Conservation (phyloP, 2,888 invertebrate species). For the Tenthredo amoena region DNA sequence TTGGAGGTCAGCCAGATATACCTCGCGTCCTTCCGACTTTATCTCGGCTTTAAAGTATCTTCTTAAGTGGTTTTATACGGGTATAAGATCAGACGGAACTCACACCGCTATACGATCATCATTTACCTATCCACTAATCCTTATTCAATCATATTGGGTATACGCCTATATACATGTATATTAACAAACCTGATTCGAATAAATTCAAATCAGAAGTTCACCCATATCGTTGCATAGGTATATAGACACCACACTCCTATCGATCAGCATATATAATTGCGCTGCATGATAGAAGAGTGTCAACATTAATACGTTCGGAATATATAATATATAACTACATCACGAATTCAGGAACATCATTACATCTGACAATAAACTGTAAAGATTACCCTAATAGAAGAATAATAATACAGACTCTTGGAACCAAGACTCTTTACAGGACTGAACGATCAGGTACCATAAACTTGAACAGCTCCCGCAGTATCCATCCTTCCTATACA, state of each 20-base stretch:
- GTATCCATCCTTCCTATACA: neutral
- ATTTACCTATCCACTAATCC: neutral
- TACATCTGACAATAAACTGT: neutral
- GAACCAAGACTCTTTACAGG: neutral
- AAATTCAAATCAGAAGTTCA: neutral
- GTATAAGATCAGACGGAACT: conserved; percentile 2
- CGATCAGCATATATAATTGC: conserved; percentile 12
- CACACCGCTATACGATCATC: neutral
- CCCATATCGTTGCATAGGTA: neutral
- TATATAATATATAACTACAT: neutral
- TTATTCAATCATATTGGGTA: neutral
- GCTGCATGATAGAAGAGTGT: conserved; percentile 9
- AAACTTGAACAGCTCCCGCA: neutral
- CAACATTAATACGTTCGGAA: neutral
- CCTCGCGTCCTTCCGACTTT: conserved; percentile 18
- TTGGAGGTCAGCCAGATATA: conserved; percentile 68
- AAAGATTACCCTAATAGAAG: neutral
- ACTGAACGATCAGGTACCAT: neutral
- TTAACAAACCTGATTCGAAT: neutral
- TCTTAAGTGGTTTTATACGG: neutral
- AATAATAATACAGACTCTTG: neutral
- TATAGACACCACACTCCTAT: conserved; percentile 1
- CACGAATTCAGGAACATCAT: conserved; percentile 2
- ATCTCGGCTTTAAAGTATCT: conserved; percentile 16
- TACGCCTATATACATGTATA: neutral